Base-by-base conservation (phyloP, 2,797 vertebrate genomes). In the Sebastiscus tertius region DNA sequence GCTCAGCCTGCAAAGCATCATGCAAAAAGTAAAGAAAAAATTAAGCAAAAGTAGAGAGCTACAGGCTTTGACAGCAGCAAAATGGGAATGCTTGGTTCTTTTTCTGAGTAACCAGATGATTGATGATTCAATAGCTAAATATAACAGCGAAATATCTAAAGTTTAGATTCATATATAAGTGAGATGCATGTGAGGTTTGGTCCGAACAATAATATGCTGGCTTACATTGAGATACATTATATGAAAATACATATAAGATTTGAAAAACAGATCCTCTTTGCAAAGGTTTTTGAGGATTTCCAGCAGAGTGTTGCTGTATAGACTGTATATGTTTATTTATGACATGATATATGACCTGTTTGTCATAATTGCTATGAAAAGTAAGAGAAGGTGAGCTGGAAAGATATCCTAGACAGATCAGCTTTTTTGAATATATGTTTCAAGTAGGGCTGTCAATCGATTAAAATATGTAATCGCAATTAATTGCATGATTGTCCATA, bases 61-160 rank as follows among this genome's bases (percentile, higher is more conserved):
- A 73, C 6, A 58, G 69, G 75, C 39, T 79, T 26, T 84, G 87
- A 85, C 82, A 86, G 80, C 66, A 55, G 61, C 68, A 29, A 61
- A 73, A 86, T 78, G 64, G 76, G 60, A 83, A 75, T 61, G 42
- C 34, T 68, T 66, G 69, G 55, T 67, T 83, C 29, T 79, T 83
- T 80, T 67, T 72, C 71, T 66, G 18, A 65, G 31, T 33, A 77
- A 81, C 36, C 31, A 52, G 8, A 72, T 83, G 88, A 90, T 69
- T 72, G 71, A 88, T 82, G 82, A 90, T 56, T 84, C 80, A 72
- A 24, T n/a, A 33, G 42, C 70, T 79, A 82, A 85, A 82, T 61
- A 74, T 31, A 86, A 77, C 71, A 42, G 63, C 6, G 54, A 82
- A 68, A 80, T 62, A 87, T 80, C 27, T 42, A 46, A 8, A 65